Evolutionary conservation across 1,140 invertebrate genomes (phyloP), one percentile per base, ranked within the genome.

Genomic region (Penaeus vannamei): DNA sequence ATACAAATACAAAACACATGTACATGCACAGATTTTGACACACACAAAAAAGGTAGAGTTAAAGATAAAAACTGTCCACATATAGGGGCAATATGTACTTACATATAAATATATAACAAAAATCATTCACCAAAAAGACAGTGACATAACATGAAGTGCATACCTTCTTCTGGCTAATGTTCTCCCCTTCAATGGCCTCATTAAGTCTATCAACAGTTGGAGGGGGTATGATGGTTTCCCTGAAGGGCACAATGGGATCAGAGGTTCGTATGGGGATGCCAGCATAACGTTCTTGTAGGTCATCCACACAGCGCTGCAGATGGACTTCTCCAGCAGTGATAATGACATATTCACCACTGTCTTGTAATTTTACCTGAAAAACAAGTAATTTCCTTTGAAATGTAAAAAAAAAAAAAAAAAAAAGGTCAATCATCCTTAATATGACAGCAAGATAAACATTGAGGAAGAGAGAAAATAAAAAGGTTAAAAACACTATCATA

Each of bases 271-370:
- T 94, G 64, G 97, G 95, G 86, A 99, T 95, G 93, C 97, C 97
- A 0, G 97, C 97, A 59, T 92, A 95, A 93, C 94, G 93, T 91
- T 95, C 93, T 90, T 92, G 93, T 19, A 99, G 94, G 94, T 98
- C 97, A 91, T 97, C 95, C 1, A 98, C 92, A 94, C 99, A 99
- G 91, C 98, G 96, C 92, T 99, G 97, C 61, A 99, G 94, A 94
- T 99, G 99, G 14, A 99, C 97, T 94, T 99, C 98, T 0, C 99
- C 99, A 17, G 98, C 97, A 0, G 98, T 99, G 7, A 97, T 95
- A n/a, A 99, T 94, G 2, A 99, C 97, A 92, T 99, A 96, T 93
- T 99, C 98, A 0, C 99, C 99, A 17, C 96, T 98, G 92, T 99
- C 97, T 93, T 98, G 97, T 20, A 98, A 94, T 14, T 97, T 94